Conservation (phyloP, 1,140 invertebrate species). For the Xylocopa sonorina region DNA sequence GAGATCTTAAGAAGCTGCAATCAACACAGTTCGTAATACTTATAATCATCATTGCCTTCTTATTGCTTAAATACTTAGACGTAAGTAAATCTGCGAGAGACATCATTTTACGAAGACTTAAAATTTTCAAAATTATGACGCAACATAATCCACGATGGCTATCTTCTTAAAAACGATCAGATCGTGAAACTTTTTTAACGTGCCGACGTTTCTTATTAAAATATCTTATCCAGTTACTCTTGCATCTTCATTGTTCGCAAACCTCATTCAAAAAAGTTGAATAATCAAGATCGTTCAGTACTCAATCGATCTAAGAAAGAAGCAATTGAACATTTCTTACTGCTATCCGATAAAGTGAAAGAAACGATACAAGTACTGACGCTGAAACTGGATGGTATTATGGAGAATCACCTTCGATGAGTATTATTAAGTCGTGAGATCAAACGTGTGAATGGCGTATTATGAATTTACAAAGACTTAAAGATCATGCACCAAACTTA, state of each 20-base stretch:
- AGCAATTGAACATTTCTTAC: background rate
- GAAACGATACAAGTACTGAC: constrained; percentile 18
- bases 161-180: constrained; percentile 3
- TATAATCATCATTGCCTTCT: constrained; percentile 36
- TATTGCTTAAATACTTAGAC: constrained; percentile 51
- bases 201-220: constrained; percentile 42
- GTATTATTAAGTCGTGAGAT: constrained; percentile 51
- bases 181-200: constrained; percentile 18
- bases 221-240: constrained; percentile 43
- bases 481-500: constrained; percentile 43
- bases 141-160: constrained; percentile 9
- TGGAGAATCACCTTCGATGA: constrained; percentile 28
- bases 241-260: constrained; percentile 31
- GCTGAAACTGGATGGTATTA: constrained; percentile 36
- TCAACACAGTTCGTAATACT: constrained; percentile 27
- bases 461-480: constrained; percentile 39
- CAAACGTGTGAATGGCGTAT: constrained; percentile 41
- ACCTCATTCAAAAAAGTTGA: constrained; percentile 12
- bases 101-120: constrained; percentile 12
- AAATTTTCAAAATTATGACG: constrained; percentile 18
- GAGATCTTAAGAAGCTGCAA: constrained; percentile 41
- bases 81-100: constrained; percentile 26
- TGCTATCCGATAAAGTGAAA: background rate
- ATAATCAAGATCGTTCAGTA: background rate
- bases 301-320: background rate